Base-by-base conservation (phyloP, 1,140 invertebrate species). In the Cotesia vestalis region DNA sequence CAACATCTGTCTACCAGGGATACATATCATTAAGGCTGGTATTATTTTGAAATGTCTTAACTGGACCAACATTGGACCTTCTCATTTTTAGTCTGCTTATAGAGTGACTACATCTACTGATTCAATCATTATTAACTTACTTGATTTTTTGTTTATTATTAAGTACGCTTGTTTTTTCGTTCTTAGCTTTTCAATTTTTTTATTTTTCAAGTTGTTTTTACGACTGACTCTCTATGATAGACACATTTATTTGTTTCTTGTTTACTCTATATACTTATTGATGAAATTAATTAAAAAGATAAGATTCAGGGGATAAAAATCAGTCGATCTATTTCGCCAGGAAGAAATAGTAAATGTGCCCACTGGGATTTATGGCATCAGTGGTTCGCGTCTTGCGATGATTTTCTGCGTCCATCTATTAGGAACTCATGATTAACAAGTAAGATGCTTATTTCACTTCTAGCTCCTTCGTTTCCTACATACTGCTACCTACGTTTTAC, bases 341-440 rank as follows among this genome's bases (percentile, higher is more conserved):
- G 27, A 51, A 34, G n/a, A 51, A 12, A 12, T 64, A 36, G 74
- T 64, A 76, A 76, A 78, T 77, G 77, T 66, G 62, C 79, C 78
- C 74, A 71, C 78, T 76, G 80, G 78, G 71, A 12, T 14, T 46
- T 66, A 66, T 34, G 60, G 60, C 55, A 70, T 74, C 73, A 74
- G 69, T 72, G 71, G 71, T 75, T 71, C 71, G 71, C 74, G 71
- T 75, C 69, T 73, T 68, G 72, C 61, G 75, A 76, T 70, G 82
- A 84, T 85, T 78, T 81, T 84, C 78, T 79, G 79, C 81, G 80
- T 85, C 80, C 78, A 17, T 38, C 4, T 78, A 84, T 51, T 77
- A 81, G 83, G 83, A 66, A 71, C 59, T 51, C 75, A 85, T 79
- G 64, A 69, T 53, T 52, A 27, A 6, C 6, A 6, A 68, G 78